Percentiles rank a stretch among this genome's conserved stretches.
Conservation (phyloP, 2,888 invertebrate species). For the Dynastes maya region DNA sequence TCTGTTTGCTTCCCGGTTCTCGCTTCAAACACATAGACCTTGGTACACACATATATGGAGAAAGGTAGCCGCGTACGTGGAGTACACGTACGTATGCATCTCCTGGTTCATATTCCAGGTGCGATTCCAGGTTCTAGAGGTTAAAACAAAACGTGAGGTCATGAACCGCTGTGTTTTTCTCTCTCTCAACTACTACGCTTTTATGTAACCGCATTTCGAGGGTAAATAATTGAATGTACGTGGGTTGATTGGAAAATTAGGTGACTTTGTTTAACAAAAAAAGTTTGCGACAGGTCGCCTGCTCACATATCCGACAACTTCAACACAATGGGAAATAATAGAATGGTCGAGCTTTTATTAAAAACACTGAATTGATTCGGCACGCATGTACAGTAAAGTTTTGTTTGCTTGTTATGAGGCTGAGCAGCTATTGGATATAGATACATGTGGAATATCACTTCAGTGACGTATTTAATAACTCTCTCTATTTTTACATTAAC, state of each 20-base stretch:
- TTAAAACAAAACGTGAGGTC: constrained; percentile 54
- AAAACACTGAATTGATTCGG: no score
- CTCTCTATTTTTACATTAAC: no score
- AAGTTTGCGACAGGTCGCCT: constrained; percentile 13
- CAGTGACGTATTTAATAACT: no score
- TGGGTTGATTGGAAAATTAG: constrained; percentile 45
- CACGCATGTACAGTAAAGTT: no score
- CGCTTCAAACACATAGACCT: constrained; percentile 26
- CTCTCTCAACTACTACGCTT: constrained; percentile 29
- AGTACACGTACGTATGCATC: constrained; percentile 17
- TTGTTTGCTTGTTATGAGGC: no score
- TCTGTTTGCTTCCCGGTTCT: constrained; percentile 49
- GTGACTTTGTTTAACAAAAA: constrained; percentile 18
- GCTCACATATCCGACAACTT: no score
- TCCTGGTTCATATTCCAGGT: constrained; percentile 53
- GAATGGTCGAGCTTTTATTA: no score
- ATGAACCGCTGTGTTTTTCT: constrained; percentile 33
- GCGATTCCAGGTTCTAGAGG: constrained; percentile 49
- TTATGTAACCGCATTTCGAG: constrained; percentile 47
- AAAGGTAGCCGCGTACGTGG: constrained; percentile 7
- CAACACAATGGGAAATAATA: no score
- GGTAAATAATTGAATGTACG: constrained; percentile 47
- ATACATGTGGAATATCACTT: no score
- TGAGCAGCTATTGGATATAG: no score
- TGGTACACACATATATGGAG: constrained; percentile 1